Percentiles rank a stretch among this genome's conserved stretches.
Evolutionary conservation across 1,140 invertebrate species (phyloP).

Genomic region (Bradysia coprophila): DNA sequence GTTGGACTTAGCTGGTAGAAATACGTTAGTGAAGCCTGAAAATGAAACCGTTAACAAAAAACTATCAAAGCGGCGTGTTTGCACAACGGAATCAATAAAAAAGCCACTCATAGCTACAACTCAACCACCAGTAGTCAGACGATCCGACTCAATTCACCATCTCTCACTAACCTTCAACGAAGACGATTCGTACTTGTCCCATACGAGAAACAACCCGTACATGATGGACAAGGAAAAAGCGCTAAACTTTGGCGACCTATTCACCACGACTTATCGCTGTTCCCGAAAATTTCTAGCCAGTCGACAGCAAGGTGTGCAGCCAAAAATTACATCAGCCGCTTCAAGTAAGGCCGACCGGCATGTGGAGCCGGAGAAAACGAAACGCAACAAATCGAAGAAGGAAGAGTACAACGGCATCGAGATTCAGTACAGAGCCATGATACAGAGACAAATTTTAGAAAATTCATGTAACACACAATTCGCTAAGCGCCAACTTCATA

Average conservation of each 20-base stretch:
- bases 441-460: conserved; percentile 22
- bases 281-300: no score
- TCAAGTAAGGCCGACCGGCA: no score
- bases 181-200: neutral
- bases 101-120: no score
- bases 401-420: conserved; percentile 9
- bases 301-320: neutral
- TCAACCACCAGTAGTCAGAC: neutral
- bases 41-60: neutral
- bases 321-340: neutral
- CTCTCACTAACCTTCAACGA: neutral
- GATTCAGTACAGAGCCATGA: conserved; percentile 25
- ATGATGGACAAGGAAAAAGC: neutral
- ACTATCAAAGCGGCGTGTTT: neutral
- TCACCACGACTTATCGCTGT: no score
- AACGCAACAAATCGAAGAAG: neutral
- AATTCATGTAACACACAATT: conserved; percentile 11
- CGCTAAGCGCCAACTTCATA: conserved; percentile 37
- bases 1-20: conserved; percentile 32
- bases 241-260: neutral
- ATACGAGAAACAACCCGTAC: neutral
- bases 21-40: neutral
- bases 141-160: neutral
- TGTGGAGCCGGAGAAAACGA: no score
- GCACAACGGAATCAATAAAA: neutral